These are phyloP conservation scores for Lucinisca nassula DNA, from an alignment of 2,888 invertebrate genomes.

Conservation along the genomic window DNA sequence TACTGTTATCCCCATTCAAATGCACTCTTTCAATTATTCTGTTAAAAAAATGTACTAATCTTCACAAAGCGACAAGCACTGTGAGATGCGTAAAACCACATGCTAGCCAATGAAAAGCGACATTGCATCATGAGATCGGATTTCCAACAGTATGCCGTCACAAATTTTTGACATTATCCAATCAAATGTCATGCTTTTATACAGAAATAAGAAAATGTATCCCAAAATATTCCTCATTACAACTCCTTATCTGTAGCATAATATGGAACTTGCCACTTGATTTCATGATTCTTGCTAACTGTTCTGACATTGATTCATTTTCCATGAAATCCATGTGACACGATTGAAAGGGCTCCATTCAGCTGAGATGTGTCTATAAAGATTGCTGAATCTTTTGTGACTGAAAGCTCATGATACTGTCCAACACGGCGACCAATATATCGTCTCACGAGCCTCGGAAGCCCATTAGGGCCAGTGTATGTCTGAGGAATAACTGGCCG, in stretches of 20 bases:
- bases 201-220: background rate
- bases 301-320: background rate
- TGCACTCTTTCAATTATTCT: too few species aligned
- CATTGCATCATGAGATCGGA: too few species aligned
- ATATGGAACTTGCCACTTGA: background rate
- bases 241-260: background rate
- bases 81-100: too few species aligned
- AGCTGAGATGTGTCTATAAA: constrained; percentile 78
- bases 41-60: too few species aligned
- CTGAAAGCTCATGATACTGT: constrained; percentile 70
- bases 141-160: background rate
- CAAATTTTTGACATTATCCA: background rate
- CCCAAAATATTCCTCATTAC: too few species aligned
- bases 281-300: background rate
- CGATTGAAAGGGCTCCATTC: constrained; percentile 76
- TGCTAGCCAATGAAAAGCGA: too few species aligned
- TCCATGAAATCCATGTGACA: constrained; percentile 68
- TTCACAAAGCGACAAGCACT: too few species aligned
- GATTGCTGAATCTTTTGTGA: constrained; percentile 66
- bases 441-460: constrained; percentile 73
- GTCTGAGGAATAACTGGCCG: constrained; percentile 68
- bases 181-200: background rate
- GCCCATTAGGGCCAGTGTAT: constrained; percentile 47
- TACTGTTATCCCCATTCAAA: too few species aligned
- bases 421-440: constrained; percentile 74